Conservation (phyloP, 1,140 invertebrate species). For the Pogonomyrmex californicus region DNA sequence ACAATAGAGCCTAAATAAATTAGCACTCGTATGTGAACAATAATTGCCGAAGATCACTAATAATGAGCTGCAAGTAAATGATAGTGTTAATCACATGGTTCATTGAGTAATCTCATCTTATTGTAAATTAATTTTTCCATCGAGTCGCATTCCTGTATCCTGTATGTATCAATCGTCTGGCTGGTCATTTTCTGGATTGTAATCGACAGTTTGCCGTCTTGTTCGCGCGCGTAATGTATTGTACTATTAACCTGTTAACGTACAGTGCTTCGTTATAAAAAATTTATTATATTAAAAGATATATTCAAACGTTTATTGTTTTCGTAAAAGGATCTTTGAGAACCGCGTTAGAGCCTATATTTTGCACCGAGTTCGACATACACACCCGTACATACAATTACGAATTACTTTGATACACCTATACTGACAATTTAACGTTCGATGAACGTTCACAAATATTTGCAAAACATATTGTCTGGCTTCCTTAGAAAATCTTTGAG, state of each 20-base stretch:
- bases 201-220: constrained; percentile 40
- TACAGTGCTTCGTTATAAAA: constrained; percentile 42
- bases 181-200: constrained; percentile 38
- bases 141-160: constrained; percentile 51
- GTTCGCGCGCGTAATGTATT: constrained; percentile 51
- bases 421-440: constrained; percentile 26
- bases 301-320: constrained; percentile 61
- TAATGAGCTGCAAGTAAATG: constrained; percentile 59
- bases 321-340: constrained; percentile 14
- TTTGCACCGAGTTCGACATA: constrained; percentile 19
- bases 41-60: constrained; percentile 62
- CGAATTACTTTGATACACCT: constrained; percentile 47
- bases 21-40: constrained; percentile 61
- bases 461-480: constrained; percentile 14
- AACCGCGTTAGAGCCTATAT: constrained; percentile 28
- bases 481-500: constrained; percentile 44
- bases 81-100: constrained; percentile 53
- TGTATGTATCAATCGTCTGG: constrained; percentile 20
- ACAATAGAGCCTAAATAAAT: constrained; percentile 73
- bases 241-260: constrained; percentile 34
- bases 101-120: constrained; percentile 50
- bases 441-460: neutral
- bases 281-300: constrained; percentile 54
- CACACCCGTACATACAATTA: constrained; percentile 13
- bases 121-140: constrained; percentile 70